phyloP scores from a whole-genome alignment of 2,113 vertebrate genomes.

The Brachyhypopomus occidentalis region DNA sequence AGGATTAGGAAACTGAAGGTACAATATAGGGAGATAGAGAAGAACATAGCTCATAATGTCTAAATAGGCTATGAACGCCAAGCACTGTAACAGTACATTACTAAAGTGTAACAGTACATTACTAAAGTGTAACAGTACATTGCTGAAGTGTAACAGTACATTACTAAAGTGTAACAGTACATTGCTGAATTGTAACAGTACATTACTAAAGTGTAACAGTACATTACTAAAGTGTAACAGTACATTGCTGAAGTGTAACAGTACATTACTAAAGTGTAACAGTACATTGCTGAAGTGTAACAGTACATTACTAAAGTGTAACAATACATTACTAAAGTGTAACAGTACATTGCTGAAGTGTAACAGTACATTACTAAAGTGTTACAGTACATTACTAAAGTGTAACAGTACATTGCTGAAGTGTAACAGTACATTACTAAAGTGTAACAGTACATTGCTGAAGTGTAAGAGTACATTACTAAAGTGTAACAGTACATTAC shows the following conservation, averaged over 20 bases:
- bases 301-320: neutral
- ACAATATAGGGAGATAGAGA: neutral
- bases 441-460: neutral
- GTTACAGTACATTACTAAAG: neutral
- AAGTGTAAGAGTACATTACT: slow-evolving; percentile 18
- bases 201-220: too few relatives aligned
- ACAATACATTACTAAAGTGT: slow-evolving; percentile 4
- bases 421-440: slow-evolving; percentile 12
- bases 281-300: slow-evolving; percentile 6
- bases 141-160: too few relatives aligned
- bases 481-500: neutral
- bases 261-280: neutral
- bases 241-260: slow-evolving; percentile 6
- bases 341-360: neutral
- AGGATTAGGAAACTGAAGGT: neutral
- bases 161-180: too few relatives aligned
- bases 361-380: slow-evolving; percentile 8
- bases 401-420: neutral
- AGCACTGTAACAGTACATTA: neutral
- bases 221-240: neutral
- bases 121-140: too few relatives aligned
- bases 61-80: neutral
- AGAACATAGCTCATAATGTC: neutral
- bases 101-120: slow-evolving; percentile 22
- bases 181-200: too few relatives aligned